Percentiles rank a stretch among this genome's conserved stretches.
Evolutionary conservation across 2,797 vertebrate genomes (phyloP).

Genomic region (Pseudomugil tenellus): DNA sequence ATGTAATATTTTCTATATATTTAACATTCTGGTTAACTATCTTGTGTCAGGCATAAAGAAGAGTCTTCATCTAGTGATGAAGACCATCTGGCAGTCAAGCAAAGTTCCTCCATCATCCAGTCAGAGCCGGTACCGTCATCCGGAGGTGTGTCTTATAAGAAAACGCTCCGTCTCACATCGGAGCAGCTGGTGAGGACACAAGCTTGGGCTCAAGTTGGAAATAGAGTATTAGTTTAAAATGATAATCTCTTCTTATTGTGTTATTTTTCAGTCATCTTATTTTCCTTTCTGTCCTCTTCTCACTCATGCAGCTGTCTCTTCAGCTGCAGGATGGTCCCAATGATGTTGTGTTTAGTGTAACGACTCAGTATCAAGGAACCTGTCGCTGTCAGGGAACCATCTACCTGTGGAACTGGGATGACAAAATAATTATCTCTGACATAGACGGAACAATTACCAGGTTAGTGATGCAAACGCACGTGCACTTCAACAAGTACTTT

Average conservation of each 20-base stretch:
- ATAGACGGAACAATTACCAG: conserved; percentile 98
- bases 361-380: conserved; percentile 98
- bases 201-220: not conserved
- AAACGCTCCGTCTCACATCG: conserved; percentile 92
- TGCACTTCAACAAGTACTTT: not conserved
- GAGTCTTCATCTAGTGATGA: conserved; percentile 96
- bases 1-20: no score
- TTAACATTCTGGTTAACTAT: not conserved
- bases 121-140: conserved; percentile 72
- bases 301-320: conserved; percentile 81
- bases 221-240: not conserved
- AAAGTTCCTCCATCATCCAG: conserved; percentile 70
- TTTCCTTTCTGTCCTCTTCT: not conserved
- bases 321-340: conserved; percentile 95
- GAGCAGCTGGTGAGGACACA: conserved; percentile 89
- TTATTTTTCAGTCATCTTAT: not conserved
- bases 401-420: conserved; percentile 98
- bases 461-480: conserved; percentile 60
- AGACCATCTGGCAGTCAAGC: conserved; percentile 82
- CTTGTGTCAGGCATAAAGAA: conserved; percentile 85
- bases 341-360: conserved; percentile 94
- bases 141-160: conserved; percentile 90
- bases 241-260: not conserved
- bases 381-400: conserved; percentile 97
- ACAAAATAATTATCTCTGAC: conserved; percentile 97